Percentiles rank a stretch among this genome's conserved stretches.
These are phyloP conservation scores for Xanthia icteritia DNA, from an alignment of 2,888 invertebrate genomes.

Conservation along the genomic window DNA sequence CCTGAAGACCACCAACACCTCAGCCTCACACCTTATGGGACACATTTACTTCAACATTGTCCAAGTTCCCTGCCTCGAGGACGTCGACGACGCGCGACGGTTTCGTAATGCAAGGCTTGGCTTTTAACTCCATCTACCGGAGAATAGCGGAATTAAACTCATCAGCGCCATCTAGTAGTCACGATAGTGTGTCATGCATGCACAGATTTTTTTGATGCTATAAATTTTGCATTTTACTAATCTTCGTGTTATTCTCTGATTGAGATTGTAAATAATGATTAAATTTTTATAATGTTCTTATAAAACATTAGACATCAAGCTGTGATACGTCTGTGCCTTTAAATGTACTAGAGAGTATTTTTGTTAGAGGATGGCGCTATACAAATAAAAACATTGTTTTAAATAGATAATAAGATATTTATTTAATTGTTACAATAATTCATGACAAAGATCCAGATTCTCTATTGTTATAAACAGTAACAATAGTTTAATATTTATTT, in stretches of 20 bases:
- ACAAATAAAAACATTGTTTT: conserved; percentile 72
- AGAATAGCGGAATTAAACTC: conserved; percentile 71
- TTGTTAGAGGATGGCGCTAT: conserved; percentile 84
- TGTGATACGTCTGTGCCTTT: conserved; percentile 90
- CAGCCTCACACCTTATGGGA: conserved; percentile 94
- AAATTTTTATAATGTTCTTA: conserved; percentile 72
- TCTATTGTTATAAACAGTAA: conserved; percentile 61
- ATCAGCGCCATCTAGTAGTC: conserved; percentile 83
- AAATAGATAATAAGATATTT: conserved; percentile 74
- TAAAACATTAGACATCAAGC: conserved; percentile 83
- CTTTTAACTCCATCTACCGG: conserved; percentile 82
- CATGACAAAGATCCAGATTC: conserved; percentile 60
- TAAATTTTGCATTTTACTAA: conserved; percentile 60
- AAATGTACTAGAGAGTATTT: conserved; percentile 76
- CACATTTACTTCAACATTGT: conserved; percentile 96
- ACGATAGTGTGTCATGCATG: conserved; percentile 75
- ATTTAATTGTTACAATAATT: conserved; percentile 73
- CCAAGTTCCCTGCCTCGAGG: conserved; percentile 93
- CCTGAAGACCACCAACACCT: conserved; percentile 93
- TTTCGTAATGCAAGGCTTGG: conserved; percentile 89
- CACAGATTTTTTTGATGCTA: conserved; percentile 74
- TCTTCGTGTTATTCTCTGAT: conserved; percentile 62
- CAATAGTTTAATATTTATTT: conserved; percentile 55
- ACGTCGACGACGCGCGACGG: conserved; percentile 81
- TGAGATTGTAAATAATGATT: conserved; percentile 74